Conservation (phyloP, 2,888 invertebrate genomes). For the Phymatocera aterrima region DNA sequence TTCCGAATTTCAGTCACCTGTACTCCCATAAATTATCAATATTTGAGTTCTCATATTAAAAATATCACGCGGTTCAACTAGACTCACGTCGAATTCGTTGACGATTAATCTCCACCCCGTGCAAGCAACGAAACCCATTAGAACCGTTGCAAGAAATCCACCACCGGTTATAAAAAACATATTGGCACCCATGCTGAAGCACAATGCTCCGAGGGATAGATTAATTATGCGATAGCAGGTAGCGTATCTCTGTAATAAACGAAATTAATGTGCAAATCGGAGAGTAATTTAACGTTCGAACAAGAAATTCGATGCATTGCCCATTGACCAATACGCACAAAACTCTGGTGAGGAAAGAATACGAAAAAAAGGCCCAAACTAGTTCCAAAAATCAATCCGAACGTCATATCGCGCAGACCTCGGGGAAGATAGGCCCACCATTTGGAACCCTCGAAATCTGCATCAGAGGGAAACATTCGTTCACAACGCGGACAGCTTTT, state of each 20-base stretch:
- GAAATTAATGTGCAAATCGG: neutral
- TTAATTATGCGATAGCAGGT: constrained; percentile 60
- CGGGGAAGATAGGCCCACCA: constrained; percentile 66
- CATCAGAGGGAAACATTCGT: constrained; percentile 40
- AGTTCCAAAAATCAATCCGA: constrained; percentile 80
- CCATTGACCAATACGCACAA: constrained; percentile 66
- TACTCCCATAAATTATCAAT: constrained; percentile 63
- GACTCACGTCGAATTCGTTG: constrained; percentile 62
- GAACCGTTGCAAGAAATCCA: constrained; percentile 77
- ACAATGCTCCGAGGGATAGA: constrained; percentile 63
- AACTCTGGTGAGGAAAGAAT: constrained; percentile 78
- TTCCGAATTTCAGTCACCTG: constrained; percentile 75
- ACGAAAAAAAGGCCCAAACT: constrained; percentile 79
- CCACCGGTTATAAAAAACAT: constrained; percentile 73
- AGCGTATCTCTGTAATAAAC: constrained; percentile 61
- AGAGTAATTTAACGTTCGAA: neutral
- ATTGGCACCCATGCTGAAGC: constrained; percentile 62
- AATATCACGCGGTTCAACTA: neutral
- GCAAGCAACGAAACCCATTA: constrained; percentile 65
- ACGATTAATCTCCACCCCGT: constrained; percentile 65
- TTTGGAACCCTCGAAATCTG: constrained; percentile 54
- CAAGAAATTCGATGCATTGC: neutral
- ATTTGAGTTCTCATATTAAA: neutral
- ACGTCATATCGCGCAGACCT: constrained; percentile 76
- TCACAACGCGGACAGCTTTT: neutral